Base-by-base conservation (phyloP, 2,797 vertebrate species). In the Parauchenoglanis ngamensis region DNA sequence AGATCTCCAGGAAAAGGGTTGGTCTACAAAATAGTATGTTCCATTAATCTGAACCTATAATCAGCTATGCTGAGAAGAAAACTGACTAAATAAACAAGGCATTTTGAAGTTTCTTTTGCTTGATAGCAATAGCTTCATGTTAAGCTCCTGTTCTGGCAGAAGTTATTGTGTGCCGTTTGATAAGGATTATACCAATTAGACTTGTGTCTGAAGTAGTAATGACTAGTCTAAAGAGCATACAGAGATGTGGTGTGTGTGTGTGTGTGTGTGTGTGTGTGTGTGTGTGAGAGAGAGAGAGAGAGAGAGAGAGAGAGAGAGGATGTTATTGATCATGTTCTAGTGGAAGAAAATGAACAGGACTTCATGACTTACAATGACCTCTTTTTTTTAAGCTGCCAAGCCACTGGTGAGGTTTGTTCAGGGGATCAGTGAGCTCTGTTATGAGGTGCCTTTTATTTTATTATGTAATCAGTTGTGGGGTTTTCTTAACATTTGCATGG, bases 131-230 rank as follows among this genome's bases (percentile, higher is more conserved):
- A 67, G 63, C 49, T 15, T 21, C 31, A 17, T 31, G 28, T 67
- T 83, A 78, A 78, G 73, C 70, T 82, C 54, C 12, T 70, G 11
- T 63, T 77, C 56, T 68, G 52, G n/a, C 15, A 49, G 52, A 85
- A 70, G 84, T 63, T 63, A 28, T 68, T 23, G 21, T 76, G 76
- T 86, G 81, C 68, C 63, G 23, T 75, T 44, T 84, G 84, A 85
- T 86, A 87, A 88, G 44, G 67, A 68, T 84, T 86, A 85, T 21
- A 15, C 59, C 57, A 67, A 87, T 87, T 87, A 88, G 84, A 56
- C 87, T 61, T 80, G 46, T 59, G 63, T 83, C 86, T 88, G 73
- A 89, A 80, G 83, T 70, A 84, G 59, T 83, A 19, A 86, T 21
- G 68, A 57, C 85, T 88, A 80, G 52, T 61, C n/a, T 17, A 40